Evolutionary conservation across 1,140 invertebrate genomes (phyloP).

Genomic region (Olivierus martensii): DNA sequence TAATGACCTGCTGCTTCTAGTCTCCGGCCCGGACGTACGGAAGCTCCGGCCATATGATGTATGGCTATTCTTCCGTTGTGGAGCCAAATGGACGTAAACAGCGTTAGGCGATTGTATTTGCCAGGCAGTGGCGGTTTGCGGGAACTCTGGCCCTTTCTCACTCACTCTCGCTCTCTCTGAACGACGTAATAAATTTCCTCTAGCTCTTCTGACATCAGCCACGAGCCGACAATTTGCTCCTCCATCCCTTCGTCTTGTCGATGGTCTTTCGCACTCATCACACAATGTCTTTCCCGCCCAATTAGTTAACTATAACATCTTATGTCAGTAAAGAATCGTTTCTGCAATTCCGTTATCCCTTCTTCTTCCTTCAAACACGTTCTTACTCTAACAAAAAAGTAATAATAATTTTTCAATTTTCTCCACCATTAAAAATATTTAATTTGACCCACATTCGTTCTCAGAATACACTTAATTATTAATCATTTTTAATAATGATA

Average conservation of each 20-base stretch:
- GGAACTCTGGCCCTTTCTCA: background rate
- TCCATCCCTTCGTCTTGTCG: background rate
- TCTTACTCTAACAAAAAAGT: no score
- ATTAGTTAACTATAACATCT: no score
- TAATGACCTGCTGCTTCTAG: background rate
- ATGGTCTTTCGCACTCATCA: no score
- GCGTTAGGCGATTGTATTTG: background rate
- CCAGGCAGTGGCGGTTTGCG: background rate
- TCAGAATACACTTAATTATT: no score
- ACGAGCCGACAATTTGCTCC: background rate
- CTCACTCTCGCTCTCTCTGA: background rate
- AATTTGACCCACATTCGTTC: no score
- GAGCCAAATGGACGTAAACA: background rate
- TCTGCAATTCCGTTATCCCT: no score
- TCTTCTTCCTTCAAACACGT: no score
- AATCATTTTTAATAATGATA: no score
- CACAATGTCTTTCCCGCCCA: no score
- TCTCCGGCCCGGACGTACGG: background rate
- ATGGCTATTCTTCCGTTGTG: background rate
- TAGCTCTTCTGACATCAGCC: background rate
- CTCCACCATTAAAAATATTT: no score
- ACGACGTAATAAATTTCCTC: background rate
- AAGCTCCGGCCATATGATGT: background rate
- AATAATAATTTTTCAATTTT: no score
- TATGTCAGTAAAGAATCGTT: no score